Conservation (phyloP, 2,888 invertebrate species). For the Lysandra coridon region DNA sequence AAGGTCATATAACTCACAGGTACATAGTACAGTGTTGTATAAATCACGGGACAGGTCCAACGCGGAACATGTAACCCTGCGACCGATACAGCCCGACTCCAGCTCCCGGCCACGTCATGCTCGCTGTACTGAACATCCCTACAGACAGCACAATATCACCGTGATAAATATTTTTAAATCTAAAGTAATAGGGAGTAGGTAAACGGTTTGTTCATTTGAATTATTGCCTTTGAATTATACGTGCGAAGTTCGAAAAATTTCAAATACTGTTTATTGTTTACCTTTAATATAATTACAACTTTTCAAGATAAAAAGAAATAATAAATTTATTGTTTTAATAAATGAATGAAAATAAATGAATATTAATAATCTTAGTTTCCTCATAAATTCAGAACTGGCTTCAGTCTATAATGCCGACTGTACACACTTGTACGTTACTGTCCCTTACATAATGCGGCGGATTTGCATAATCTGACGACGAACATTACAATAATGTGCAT, state of each 20-base stretch:
- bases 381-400: background rate
- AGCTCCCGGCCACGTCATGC: background rate
- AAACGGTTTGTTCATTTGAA: no score
- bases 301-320: no score
- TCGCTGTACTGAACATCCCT: background rate
- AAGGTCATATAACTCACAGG: background rate
- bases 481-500: background rate
- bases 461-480: conserved; percentile 7
- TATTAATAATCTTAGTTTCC: no score
- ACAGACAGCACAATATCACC: background rate
- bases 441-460: background rate
- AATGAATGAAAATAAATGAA: no score
- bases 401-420: background rate
- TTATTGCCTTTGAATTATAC: no score
- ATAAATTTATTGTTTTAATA: no score
- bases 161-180: no score
- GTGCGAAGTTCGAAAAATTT: no score
- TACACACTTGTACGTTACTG: conserved; percentile 7
- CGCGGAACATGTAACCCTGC: background rate
- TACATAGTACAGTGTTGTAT: background rate
- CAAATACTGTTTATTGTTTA: no score
- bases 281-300: no score
- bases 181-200: no score
- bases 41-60: background rate
- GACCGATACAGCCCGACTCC: background rate